These are phyloP conservation scores for Danio rerio DNA, from an alignment of 2,113 vertebrate genomes.

Conservation along the genomic window GRCz12tu NC_133188.1:39996001-39996500, in stretches of 20 bases:
- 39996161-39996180: too few species aligned
- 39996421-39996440: constrained; percentile 32
- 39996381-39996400: neutral
- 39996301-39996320: constrained; percentile 26
- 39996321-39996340: constrained; percentile 43
- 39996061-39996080: too few species aligned
- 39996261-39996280: neutral
- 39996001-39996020: too few species aligned
- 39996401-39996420: neutral
- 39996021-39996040: too few species aligned
- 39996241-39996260: neutral
- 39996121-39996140: too few species aligned
- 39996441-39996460: constrained; percentile 15
- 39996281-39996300: neutral
- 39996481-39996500: neutral
- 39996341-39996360: constrained; percentile 27
- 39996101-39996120: too few species aligned
- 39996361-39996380: constrained; percentile 10
- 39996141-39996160: too few species aligned
- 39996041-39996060: too few species aligned
- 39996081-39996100: too few species aligned
- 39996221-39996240: neutral
- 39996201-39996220: too few species aligned
- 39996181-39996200: too few species aligned
- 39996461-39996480: constrained; percentile 16